Conservation (phyloP, 2,888 invertebrate species). For the Nemurella pictetii region DNA sequence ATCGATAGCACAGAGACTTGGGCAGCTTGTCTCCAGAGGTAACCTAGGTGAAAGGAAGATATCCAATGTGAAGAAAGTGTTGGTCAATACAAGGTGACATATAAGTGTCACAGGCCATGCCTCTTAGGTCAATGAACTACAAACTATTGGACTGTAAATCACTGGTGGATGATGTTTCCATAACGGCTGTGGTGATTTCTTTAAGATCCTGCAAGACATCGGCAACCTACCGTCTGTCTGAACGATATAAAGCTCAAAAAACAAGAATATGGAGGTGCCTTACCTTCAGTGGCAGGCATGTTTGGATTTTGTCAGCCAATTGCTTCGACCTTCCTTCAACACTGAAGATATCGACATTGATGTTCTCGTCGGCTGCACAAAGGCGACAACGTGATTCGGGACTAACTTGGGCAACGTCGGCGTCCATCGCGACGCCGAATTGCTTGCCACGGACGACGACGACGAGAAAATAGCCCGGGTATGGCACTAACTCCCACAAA, state of each 20-base stretch:
- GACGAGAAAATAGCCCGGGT: not conserved
- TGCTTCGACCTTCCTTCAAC: constrained; percentile 54
- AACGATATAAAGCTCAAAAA: too few species aligned
- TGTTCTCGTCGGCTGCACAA: constrained; percentile 55
- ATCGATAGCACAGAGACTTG: constrained; percentile 57
- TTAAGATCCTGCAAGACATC: not conserved
- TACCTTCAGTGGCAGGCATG: constrained; percentile 55
- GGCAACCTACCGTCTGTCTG: not conserved
- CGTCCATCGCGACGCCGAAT: not conserved
- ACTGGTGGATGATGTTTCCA: too few species aligned
- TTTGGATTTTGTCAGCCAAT: constrained; percentile 54
- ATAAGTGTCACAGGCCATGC: constrained; percentile 9
- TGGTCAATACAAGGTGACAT: not conserved
- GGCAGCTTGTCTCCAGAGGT: constrained; percentile 56
- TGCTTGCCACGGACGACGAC: not conserved
- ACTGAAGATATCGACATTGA: constrained; percentile 56
- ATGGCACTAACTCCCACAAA: not conserved
- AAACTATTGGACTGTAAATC: not conserved
- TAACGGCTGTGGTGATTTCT: not conserved
- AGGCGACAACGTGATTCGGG: constrained; percentile 51
- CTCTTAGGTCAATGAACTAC: not conserved
- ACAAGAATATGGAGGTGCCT: constrained; percentile 38
- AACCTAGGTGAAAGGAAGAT: constrained; percentile 49
- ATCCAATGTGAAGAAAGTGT: not conserved
- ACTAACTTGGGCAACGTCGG: not conserved